Base-by-base conservation (phyloP, 2,888 invertebrate genomes). In the Drosophila cognata region DNA sequence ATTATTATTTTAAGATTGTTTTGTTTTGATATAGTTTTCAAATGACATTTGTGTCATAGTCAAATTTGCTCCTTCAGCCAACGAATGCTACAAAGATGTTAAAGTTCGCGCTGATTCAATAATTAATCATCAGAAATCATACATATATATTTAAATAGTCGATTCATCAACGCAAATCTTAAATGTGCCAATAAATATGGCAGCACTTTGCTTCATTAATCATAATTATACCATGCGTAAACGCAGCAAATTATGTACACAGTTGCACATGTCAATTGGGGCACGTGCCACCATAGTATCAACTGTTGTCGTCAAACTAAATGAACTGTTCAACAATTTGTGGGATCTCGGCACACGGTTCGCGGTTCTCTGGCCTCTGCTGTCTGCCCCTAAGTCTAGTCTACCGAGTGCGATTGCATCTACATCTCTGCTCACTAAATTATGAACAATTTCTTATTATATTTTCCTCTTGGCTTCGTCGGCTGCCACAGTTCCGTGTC, bases 211-310 rank as follows among this genome's bases (percentile, higher is more conserved):
- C 41, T 43, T 31, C 46, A 58, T 55, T 69, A 36, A 71, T 60
- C 59, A 71, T 28, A 59, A 38, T 53, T 48, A n/a, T 38, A 35
- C 13, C 33, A 61, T 36, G 35, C 43, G 52, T 25, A 43, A 8
- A 31, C 53, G 35, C 18, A 36, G 10, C 25, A 55, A 55, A 64
- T 71, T 50, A 46, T 41, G 61, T 41, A 38, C 43, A 62, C 46
- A 36, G 25, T 31, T 55, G 53, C 55, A 50, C 8, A 29, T 67
- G 73, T 62, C 63, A 68, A 64, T 58, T 64, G 55, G 55, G 73
- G 58, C 84, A 83, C 82, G 87, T 82, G 82, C 68, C 74, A 60
- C 56, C 56, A 41, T 51, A 66, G 28, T 51, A 67, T 71, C 75
- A 72, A 59, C 53, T 10, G 31, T 56, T 70, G 70, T 75, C 66